Percentiles rank a stretch among this genome's conserved stretches.
These are phyloP conservation scores for Ladona fulva DNA, from an alignment of 1,140 invertebrate genomes.

Conservation along the genomic window DNA sequence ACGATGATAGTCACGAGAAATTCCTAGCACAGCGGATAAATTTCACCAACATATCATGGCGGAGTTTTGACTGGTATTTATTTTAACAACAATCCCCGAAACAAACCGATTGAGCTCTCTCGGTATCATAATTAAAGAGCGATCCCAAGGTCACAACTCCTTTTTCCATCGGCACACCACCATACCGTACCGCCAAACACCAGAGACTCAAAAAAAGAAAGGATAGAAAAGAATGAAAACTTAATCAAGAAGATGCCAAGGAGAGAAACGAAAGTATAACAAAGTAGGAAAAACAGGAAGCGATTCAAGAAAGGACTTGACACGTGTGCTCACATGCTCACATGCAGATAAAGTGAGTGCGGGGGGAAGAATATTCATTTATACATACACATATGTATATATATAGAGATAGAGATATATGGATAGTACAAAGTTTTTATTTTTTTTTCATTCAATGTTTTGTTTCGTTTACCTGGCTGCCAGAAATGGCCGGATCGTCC, in stretches of 20 bases:
- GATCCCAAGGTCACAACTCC: no score
- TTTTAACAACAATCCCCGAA: no score
- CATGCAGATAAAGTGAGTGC: slow-evolving; percentile 6
- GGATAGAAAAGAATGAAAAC: neutral
- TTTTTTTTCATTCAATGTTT: neutral
- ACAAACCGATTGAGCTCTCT: no score
- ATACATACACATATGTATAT: neutral
- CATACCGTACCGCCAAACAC: no score
- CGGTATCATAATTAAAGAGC: no score
- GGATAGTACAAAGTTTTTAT: neutral
- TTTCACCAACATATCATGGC: no score
- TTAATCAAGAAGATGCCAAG: neutral
- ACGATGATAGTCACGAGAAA: no score
- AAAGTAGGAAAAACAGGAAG: neutral
- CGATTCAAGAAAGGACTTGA: neutral
- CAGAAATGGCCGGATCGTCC: slow-evolving; percentile 6
- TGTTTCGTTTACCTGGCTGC: slow-evolving; percentile 3
- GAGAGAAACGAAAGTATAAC: neutral
- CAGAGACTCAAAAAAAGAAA: neutral
- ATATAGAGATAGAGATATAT: neutral
- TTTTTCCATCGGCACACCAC: no score
- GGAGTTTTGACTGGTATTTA: no score
- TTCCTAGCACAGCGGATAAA: no score
- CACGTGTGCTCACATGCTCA: slow-evolving; percentile 7
- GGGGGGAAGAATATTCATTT: neutral